Percentiles rank a stretch among this genome's conserved stretches.
Conservation (phyloP, 2,888 invertebrate genomes). For the Blastobasis adustella region DNA sequence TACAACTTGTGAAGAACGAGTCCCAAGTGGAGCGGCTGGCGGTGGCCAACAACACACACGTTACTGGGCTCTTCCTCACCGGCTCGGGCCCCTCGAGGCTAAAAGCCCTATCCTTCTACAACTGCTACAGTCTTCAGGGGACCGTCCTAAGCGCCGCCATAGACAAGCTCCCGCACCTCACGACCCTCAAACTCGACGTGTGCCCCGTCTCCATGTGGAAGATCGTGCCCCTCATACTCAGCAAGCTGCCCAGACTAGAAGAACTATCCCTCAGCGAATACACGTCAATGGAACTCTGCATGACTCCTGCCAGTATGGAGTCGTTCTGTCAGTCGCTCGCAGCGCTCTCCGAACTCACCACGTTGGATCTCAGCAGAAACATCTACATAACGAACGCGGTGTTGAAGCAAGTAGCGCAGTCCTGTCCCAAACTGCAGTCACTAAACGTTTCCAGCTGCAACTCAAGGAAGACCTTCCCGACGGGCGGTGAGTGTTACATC, state of each 20-base stretch:
- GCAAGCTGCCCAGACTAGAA: slow-evolving; percentile 43
- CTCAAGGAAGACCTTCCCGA: slow-evolving; percentile 30
- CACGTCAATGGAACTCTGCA: slow-evolving; percentile 30
- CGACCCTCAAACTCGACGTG: slow-evolving; percentile 46
- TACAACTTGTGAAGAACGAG: slow-evolving; percentile 51
- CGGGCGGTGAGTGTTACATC: slow-evolving; percentile 29
- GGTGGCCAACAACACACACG: slow-evolving; percentile 54
- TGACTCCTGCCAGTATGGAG: slow-evolving; percentile 30
- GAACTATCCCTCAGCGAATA: slow-evolving; percentile 59
- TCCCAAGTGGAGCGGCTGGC: slow-evolving; percentile 47
- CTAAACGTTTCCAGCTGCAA: slow-evolving; percentile 66
- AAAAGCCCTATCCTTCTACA: slow-evolving; percentile 47
- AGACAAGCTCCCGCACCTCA: slow-evolving; percentile 40
- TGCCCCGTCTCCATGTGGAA: slow-evolving; percentile 56
- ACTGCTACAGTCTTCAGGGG: slow-evolving; percentile 61
- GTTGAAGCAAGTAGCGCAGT: slow-evolving; percentile 60
- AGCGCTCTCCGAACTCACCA: slow-evolving; percentile 54
- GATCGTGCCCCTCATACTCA: slow-evolving; percentile 48
- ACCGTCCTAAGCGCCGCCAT: slow-evolving; percentile 49
- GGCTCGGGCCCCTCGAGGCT: slow-evolving; percentile 39
- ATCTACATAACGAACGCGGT: slow-evolving; percentile 67
- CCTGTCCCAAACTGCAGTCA: slow-evolving; percentile 54
- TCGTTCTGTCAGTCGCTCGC: slow-evolving; percentile 50
- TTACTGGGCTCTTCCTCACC: slow-evolving; percentile 57
- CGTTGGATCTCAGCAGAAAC: slow-evolving; percentile 59